Percentiles rank a stretch among this genome's conserved stretches.
phyloP scores from a whole-genome alignment of 2,113 vertebrate genomes.

The Aldabrachelys gigantea region DNA sequence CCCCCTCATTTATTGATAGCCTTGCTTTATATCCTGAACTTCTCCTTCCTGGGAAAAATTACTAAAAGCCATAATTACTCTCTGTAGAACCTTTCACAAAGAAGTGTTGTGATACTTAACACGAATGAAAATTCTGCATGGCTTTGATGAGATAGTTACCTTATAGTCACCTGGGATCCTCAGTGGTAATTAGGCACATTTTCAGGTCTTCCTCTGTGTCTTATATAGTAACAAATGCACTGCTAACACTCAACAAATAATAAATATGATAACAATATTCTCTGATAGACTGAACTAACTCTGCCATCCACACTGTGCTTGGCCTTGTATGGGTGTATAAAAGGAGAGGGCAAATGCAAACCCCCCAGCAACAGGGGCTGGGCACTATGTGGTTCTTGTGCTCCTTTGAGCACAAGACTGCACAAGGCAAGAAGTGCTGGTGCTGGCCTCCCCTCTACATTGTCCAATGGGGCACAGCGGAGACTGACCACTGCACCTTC shows the following conservation, averaged over 20 bases:
- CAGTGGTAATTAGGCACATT: background rate
- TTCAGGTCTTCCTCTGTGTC: background rate
- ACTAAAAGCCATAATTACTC: background rate
- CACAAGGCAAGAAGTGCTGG: background rate
- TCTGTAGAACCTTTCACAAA: background rate
- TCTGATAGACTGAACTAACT: background rate
- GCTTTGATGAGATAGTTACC: background rate
- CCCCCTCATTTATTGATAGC: background rate
- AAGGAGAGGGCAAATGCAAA: background rate
- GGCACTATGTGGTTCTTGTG: no score
- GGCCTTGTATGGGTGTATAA: background rate
- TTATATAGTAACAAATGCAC: background rate
- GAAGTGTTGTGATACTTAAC: background rate
- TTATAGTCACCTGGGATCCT: background rate
- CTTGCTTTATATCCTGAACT: background rate
- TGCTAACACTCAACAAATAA: background rate
- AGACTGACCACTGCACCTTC: background rate
- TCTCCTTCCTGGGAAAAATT: background rate
- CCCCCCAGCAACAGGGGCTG: background rate
- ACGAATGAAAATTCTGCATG: background rate
- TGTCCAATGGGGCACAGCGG: background rate
- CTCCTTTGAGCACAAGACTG: background rate
- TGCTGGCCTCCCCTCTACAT: background rate
- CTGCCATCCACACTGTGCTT: background rate
- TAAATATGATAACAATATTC: background rate